Conservation (phyloP, 2,888 invertebrate genomes). For the Scrobipalpa costella region DNA sequence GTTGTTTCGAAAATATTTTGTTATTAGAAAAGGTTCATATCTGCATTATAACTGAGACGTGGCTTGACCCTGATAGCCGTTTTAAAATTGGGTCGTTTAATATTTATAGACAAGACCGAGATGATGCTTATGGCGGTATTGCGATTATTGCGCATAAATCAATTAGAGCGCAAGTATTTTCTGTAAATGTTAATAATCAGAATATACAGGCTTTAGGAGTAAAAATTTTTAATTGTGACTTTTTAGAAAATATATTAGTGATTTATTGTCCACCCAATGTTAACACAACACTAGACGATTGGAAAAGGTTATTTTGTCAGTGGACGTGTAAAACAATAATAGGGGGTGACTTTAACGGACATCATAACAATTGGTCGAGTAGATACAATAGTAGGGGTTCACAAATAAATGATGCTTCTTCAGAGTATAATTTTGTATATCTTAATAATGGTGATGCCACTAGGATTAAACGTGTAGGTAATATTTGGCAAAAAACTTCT, state of each 20-base stretch:
- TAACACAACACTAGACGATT: not conserved
- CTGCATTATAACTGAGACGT: slow-evolving; percentile 24
- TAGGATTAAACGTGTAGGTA: not conserved
- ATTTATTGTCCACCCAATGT: slow-evolving; percentile 25
- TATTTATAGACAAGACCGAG: slow-evolving; percentile 11
- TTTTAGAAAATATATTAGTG: slow-evolving; percentile 24
- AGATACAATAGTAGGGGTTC: slow-evolving; percentile 16
- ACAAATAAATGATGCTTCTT: not conserved
- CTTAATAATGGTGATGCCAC: not conserved
- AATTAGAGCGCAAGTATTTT: not conserved
- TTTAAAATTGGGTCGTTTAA: slow-evolving; percentile 7
- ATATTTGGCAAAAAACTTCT: slow-evolving; percentile 19
- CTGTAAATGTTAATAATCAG: not conserved
- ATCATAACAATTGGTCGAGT: too few relatives aligned
- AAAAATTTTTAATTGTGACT: slow-evolving; percentile 21
- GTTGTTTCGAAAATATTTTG: slow-evolving; percentile 20
- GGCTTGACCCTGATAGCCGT: slow-evolving; percentile 16
- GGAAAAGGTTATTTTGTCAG: not conserved
- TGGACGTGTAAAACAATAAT: slow-evolving; percentile 24
- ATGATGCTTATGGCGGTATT: not conserved
- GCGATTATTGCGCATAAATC: slow-evolving; percentile 12
- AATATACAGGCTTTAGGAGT: not conserved
- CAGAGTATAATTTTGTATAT: not conserved
- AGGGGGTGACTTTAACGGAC: slow-evolving; percentile 31
- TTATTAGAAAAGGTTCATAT: slow-evolving; percentile 10